A percentile compares a stretch with the other conserved stretches of the same genome.
phyloP scores from a whole-genome alignment of 1,140 invertebrate genomes.

The Babylonia areolata region DNA sequence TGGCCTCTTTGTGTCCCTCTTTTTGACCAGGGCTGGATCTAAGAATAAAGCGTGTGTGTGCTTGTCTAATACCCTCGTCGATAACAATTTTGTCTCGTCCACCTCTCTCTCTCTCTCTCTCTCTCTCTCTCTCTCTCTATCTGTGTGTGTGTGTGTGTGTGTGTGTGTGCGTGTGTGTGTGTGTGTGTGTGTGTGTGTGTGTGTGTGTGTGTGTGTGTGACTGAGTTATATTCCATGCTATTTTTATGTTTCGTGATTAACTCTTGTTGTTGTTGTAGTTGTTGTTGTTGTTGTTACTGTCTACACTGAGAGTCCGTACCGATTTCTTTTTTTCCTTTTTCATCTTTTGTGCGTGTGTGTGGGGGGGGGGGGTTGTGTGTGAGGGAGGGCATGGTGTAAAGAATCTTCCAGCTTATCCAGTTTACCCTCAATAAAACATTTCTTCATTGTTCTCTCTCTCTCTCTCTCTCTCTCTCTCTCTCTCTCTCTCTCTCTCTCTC shows the following conservation, averaged over 20 bases:
- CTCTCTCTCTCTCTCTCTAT: too few relatives aligned
- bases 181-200: slow-evolving; percentile 3
- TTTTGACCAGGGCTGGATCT: not conserved
- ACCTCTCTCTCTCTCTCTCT: not conserved
- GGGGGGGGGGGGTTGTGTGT: too few relatives aligned
- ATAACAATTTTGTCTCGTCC: too few relatives aligned
- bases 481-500: not conserved
- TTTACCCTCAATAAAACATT: too few relatives aligned
- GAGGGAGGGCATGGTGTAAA: too few relatives aligned
- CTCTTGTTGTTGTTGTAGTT: too few relatives aligned
- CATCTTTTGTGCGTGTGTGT: too few relatives aligned
- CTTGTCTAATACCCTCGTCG: too few relatives aligned
- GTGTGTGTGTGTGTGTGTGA: not conserved
- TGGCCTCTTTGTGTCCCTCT: not conserved
- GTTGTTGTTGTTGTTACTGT: not conserved
- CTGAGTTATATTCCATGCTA: too few relatives aligned
- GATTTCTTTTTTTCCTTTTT: not conserved
- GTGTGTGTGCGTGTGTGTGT: not conserved
- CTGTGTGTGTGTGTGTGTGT: slow-evolving; percentile 3
- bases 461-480: not conserved
- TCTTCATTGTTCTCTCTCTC: not conserved
- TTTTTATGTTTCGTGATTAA: too few relatives aligned
- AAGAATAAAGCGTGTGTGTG: not conserved
- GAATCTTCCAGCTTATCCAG: too few relatives aligned
- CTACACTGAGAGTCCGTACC: too few relatives aligned